A percentile compares a stretch with the other conserved stretches of the same genome.
phyloP scores from a whole-genome alignment of 2,797 vertebrate species.

The Coregonus ussuriensis region DNA sequence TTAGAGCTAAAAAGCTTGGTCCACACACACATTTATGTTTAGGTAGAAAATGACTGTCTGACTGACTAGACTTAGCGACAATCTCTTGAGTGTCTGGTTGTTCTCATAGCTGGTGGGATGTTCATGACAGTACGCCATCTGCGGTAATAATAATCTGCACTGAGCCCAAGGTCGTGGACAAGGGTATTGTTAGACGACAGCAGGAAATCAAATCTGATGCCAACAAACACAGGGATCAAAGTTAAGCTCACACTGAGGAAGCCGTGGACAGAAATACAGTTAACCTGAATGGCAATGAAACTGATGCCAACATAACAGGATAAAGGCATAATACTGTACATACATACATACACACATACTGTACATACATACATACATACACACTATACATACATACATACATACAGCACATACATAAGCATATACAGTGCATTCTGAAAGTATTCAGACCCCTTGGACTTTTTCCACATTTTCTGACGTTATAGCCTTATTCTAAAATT shows the following conservation, averaged over 20 bases:
- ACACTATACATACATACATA: too few species aligned
- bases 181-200: not conserved
- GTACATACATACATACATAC: too few species aligned
- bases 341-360: too few species aligned
- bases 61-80: too few species aligned
- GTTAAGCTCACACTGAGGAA: constrained; percentile 22
- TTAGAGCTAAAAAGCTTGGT: constrained; percentile 12
- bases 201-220: constrained; percentile 40
- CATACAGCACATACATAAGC: too few species aligned
- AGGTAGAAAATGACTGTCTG: constrained; percentile 19
- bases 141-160: constrained; percentile 23
- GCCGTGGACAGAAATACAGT: constrained; percentile 15
- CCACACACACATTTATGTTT: constrained; percentile 32
- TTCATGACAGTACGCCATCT: constrained; percentile 16
- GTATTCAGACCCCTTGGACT: too few species aligned
- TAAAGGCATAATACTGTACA: not conserved
- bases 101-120: constrained; percentile 18
- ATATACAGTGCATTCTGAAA: too few species aligned
- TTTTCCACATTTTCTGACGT: too few species aligned
- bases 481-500: too few species aligned
- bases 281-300: constrained; percentile 19
- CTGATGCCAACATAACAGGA: not conserved
- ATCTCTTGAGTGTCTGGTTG: not conserved
- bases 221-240: constrained; percentile 31
- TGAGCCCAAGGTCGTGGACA: not conserved